phyloP scores from a whole-genome alignment of 1,140 invertebrate species.

The Manduca sexta region DNA sequence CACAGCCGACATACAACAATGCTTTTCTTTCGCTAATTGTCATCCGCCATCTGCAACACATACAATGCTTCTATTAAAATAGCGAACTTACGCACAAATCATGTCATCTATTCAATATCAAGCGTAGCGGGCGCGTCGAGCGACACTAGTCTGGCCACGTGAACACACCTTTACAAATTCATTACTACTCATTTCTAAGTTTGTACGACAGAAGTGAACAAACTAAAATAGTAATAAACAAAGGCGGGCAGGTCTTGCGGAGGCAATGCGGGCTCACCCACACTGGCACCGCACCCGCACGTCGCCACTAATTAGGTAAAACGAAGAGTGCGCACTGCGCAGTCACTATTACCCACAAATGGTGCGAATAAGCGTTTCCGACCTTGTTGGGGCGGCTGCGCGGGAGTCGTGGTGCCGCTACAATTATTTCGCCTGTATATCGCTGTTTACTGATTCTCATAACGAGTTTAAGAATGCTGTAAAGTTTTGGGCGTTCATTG shows the following conservation, averaged over 20 bases:
- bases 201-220: conserved; percentile 15
- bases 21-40: conserved; percentile 26
- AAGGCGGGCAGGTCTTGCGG: conserved; percentile 35
- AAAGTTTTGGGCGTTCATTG: no score
- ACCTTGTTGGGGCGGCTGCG: conserved; percentile 53
- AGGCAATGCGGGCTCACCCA: conserved; percentile 59
- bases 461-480: no score
- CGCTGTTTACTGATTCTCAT: no score
- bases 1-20: conserved; percentile 24
- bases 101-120: no score
- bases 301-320: conserved; percentile 53
- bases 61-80: conserved; percentile 4
- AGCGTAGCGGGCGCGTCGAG: no score
- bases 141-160: no score
- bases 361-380: conserved; percentile 44
- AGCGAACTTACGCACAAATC: no score
- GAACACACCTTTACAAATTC: no score
- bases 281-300: conserved; percentile 47
- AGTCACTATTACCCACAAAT: conserved; percentile 43
- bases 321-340: conserved; percentile 37
- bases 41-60: conserved; percentile 31
- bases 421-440: no score
- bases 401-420: conserved; percentile 45
- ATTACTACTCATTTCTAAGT: no score
- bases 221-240: conserved; percentile 59